phyloP scores from a whole-genome alignment of 2,888 invertebrate species.

The Xestia sexstrigata region DNA sequence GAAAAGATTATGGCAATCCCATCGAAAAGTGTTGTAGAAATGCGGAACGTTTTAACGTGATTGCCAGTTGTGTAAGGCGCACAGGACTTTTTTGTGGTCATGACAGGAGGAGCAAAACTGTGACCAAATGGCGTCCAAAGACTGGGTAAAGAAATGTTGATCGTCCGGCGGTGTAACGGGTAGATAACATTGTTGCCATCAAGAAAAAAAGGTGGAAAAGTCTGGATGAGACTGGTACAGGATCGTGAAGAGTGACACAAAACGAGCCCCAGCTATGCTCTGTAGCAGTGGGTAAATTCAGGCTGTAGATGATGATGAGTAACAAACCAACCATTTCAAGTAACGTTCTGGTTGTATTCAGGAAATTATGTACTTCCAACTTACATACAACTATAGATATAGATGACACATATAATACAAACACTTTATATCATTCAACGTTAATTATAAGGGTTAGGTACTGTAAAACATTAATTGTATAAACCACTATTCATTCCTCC shows the following conservation, averaged over 20 bases:
- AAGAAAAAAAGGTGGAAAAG: not conserved
- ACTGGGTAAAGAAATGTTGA: not conserved
- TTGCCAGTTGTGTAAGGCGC: not conserved
- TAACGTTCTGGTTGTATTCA: not conserved
- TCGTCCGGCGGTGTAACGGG: not conserved
- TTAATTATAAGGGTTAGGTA: constrained; percentile 5
- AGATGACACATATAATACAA: not conserved
- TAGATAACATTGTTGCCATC: not conserved
- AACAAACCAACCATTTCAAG: not conserved
- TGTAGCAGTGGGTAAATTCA: not conserved
- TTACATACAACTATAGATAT: not conserved
- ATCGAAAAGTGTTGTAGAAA: not conserved
- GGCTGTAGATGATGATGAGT: not conserved
- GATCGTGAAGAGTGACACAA: too few species aligned
- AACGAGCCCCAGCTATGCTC: too few species aligned
- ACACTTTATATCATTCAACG: not conserved
- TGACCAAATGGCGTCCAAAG: not conserved
- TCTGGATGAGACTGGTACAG: not conserved
- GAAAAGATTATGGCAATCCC: not conserved
- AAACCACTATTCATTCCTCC: constrained; percentile 30
- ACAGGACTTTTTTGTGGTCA: not conserved
- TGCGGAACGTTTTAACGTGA: not conserved
- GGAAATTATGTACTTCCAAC: not conserved
- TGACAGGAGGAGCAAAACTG: not conserved
- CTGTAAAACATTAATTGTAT: constrained; percentile 42